Evolutionary conservation across 2,888 invertebrate genomes (phyloP).

Genomic region (Drosophila formosana): DNA sequence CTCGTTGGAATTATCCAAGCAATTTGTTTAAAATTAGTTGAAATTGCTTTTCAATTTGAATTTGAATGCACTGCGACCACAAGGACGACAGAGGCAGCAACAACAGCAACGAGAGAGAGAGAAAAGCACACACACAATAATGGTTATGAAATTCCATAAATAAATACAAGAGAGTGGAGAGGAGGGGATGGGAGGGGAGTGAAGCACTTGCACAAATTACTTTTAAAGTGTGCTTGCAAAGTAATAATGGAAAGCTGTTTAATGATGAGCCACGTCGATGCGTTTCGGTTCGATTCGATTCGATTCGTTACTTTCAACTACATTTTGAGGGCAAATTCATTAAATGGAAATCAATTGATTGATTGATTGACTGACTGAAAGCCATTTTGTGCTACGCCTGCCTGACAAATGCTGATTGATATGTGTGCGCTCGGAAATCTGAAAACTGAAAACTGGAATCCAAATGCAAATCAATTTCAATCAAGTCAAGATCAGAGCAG

Average conservation of each 20-base stretch:
- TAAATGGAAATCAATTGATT: not conserved
- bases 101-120: not conserved
- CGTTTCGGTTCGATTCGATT: not conserved
- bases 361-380: constrained; percentile 1
- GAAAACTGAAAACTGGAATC: not conserved
- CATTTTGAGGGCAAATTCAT: constrained; percentile 1
- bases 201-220: constrained; percentile 17
- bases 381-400: not conserved
- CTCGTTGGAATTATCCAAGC: constrained; percentile 57
- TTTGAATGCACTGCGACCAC: constrained; percentile 20
- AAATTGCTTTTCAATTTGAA: constrained; percentile 64
- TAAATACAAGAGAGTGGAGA: constrained; percentile 1
- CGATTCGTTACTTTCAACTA: constrained; percentile 1
- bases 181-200: not conserved
- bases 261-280: constrained; percentile 4
- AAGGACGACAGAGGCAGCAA: not conserved
- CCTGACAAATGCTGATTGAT: constrained; percentile 17
- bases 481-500: not conserved
- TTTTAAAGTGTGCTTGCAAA: constrained; percentile 15
- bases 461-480: constrained; percentile 6
- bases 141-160: constrained; percentile 30
- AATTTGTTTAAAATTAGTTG: constrained; percentile 73
- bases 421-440: not conserved
- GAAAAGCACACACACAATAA: constrained; percentile 19
- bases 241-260: constrained; percentile 7